phyloP scores from a whole-genome alignment of 2,888 invertebrate species.

The Hirudinaria manillensis region DNA sequence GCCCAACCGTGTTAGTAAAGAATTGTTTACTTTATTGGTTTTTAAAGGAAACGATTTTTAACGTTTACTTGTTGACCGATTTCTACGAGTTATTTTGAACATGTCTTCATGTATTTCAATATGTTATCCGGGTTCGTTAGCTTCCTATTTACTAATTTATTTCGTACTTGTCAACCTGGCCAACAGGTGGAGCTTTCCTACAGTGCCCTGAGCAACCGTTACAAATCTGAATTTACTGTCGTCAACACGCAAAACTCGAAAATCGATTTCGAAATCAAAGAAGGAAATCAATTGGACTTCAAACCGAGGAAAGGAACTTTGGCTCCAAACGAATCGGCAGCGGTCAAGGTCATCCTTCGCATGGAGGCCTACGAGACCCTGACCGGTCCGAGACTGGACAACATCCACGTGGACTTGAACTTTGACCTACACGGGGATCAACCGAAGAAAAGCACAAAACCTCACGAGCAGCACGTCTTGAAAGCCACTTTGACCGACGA shows the following conservation, averaged over 20 bases:
- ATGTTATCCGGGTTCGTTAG: too few relatives aligned
- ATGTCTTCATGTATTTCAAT: too few relatives aligned
- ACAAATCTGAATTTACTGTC: background rate
- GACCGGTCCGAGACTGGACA: background rate
- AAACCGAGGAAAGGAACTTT: background rate
- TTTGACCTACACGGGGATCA: background rate
- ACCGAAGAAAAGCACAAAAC: background rate
- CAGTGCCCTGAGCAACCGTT: too few relatives aligned
- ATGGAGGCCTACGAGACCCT: background rate
- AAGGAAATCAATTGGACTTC: background rate
- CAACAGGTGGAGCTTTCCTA: too few relatives aligned
- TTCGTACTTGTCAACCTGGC: too few relatives aligned
- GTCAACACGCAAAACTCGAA: constrained; percentile 17
- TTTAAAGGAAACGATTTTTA: too few relatives aligned
- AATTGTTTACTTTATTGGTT: too few relatives aligned
- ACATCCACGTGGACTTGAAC: background rate
- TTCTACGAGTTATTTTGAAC: too few relatives aligned
- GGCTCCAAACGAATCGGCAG: background rate
- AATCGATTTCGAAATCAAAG: background rate
- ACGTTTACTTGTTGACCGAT: too few relatives aligned
- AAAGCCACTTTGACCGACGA: background rate
- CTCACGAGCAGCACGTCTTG: background rate
- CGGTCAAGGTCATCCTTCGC: background rate
- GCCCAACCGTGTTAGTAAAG: too few relatives aligned
- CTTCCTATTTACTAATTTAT: too few relatives aligned